Conservation (phyloP, 2,797 vertebrate genomes). For the Hybognathus amarus region DNA sequence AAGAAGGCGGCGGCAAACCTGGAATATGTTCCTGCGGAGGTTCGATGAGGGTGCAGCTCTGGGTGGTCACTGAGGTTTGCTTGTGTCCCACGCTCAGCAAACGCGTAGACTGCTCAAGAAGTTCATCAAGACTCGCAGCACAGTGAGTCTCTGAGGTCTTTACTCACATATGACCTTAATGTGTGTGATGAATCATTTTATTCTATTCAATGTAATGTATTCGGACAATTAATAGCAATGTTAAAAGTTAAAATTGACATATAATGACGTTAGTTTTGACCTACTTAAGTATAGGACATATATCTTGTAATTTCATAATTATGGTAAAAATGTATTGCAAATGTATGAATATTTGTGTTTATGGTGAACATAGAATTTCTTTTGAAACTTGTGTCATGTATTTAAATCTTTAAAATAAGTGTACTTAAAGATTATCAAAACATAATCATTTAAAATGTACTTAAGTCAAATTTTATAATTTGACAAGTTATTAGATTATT, state of each 20-base stretch:
- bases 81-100: conserved; percentile 95
- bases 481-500: background rate
- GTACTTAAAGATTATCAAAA: background rate
- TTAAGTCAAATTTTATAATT: background rate
- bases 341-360: background rate
- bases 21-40: conserved; percentile 94
- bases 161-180: background rate
- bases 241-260: no score
- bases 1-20: conserved; percentile 96
- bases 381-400: background rate
- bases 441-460: background rate
- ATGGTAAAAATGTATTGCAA: background rate
- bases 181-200: background rate
- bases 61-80: conserved; percentile 96
- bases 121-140: conserved; percentile 97
- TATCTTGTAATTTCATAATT: background rate
- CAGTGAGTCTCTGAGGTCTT: conserved; percentile 83
- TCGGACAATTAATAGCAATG: no score
- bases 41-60: conserved; percentile 99
- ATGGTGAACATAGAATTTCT: background rate
- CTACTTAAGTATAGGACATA: background rate
- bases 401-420: background rate
- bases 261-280: background rate
- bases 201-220: background rate
- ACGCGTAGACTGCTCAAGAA: conserved; percentile 97